A percentile compares a stretch with the other conserved stretches of the same genome.
These are phyloP conservation scores for Acleris sparsana DNA, from an alignment of 2,888 invertebrate species.

Conservation along the genomic window DNA sequence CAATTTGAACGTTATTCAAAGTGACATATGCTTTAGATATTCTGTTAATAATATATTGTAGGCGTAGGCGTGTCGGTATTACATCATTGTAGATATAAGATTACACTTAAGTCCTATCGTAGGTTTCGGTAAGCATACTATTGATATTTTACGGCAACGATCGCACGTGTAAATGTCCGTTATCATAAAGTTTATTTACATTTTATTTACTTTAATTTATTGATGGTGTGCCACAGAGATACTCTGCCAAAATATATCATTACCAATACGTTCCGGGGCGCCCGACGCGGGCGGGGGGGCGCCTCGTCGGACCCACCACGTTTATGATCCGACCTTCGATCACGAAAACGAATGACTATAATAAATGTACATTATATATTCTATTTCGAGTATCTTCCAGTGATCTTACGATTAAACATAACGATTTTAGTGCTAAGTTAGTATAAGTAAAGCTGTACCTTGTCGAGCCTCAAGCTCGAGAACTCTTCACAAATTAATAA, in stretches of 20 bases:
- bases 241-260: constrained; percentile 84
- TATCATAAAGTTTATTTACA: constrained; percentile 81
- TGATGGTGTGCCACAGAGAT: constrained; percentile 84
- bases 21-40: constrained; percentile 84
- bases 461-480: constrained; percentile 66
- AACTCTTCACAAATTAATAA: constrained; percentile 77
- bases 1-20: constrained; percentile 84
- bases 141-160: constrained; percentile 81
- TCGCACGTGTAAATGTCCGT: constrained; percentile 80
- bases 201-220: constrained; percentile 83
- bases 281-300: constrained; percentile 39
- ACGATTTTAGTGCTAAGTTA: constrained; percentile 75
- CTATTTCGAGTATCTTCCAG: constrained; percentile 79
- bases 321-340: constrained; percentile 44
- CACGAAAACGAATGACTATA: constrained; percentile 60
- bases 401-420: constrained; percentile 74
- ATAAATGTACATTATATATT: constrained; percentile 63
- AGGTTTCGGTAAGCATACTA: constrained; percentile 76
- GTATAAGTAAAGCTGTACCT: constrained; percentile 75
- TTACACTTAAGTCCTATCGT: constrained; percentile 71
- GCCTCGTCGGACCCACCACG: constrained; percentile 3
- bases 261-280: constrained; percentile 71
- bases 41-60: constrained; percentile 84
- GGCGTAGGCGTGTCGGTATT: constrained; percentile 80
- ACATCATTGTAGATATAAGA: constrained; percentile 73